Percentiles rank a stretch among this genome's conserved stretches.
Evolutionary conservation across 2,888 invertebrate genomes (phyloP).

Genomic region (Hirtodrosophila cameraria): DNA sequence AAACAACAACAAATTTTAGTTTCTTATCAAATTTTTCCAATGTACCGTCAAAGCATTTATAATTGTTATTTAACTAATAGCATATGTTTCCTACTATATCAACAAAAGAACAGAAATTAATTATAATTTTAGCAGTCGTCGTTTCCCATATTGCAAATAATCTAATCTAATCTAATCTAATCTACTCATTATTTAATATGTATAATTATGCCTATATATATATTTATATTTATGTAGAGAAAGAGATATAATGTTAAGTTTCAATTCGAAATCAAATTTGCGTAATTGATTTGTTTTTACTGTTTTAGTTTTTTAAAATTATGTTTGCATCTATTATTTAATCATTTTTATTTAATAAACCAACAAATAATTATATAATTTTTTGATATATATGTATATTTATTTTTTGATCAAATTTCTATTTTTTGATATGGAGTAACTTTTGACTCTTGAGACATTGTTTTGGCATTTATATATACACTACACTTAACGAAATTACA

Average conservation of each 20-base stretch:
- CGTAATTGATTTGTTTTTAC: slow-evolving; percentile 67
- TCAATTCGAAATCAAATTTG: slow-evolving; percentile 51
- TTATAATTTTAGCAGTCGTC: slow-evolving; percentile 33
- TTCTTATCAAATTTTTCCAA: slow-evolving; percentile 71
- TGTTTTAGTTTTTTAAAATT: slow-evolving; percentile 67
- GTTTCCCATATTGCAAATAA: slow-evolving; percentile 50
- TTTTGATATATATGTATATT: slow-evolving; percentile 15
- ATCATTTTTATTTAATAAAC: slow-evolving; percentile 70
- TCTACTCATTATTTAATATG: slow-evolving; percentile 69
- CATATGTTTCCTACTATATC: slow-evolving; percentile 57
- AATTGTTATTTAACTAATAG: slow-evolving; percentile 72
- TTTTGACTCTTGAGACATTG: slow-evolving; percentile 28
- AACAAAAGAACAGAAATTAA: slow-evolving; percentile 34
- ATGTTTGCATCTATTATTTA: slow-evolving; percentile 75
- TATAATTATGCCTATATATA: slow-evolving; percentile 24
- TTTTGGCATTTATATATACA: slow-evolving; percentile 47
- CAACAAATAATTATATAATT: slow-evolving; percentile 48
- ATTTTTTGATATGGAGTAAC: slow-evolving; percentile 33
- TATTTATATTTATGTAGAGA: slow-evolving; percentile 25
- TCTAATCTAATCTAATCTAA: too few species aligned
- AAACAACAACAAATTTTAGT: slow-evolving; percentile 51
- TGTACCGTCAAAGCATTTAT: slow-evolving; percentile 81
- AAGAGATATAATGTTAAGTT: slow-evolving; percentile 56
- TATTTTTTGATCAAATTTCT: slow-evolving; percentile 6
- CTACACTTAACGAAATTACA: too few species aligned